Evolutionary conservation across 2,113 vertebrate genomes (phyloP).

Genomic region (Embiotoca jacksoni): DNA sequence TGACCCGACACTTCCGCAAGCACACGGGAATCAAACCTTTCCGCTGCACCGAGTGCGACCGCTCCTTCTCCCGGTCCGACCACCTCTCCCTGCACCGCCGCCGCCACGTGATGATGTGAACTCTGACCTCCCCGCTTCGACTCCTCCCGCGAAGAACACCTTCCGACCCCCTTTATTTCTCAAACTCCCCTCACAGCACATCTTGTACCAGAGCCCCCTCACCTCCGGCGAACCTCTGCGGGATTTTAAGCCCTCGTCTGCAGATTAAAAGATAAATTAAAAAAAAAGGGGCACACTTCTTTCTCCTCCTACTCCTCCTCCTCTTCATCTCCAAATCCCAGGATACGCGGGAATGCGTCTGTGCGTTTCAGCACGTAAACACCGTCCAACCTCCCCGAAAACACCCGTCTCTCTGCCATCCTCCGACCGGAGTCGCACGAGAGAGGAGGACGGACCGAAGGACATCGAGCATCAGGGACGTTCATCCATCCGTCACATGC

Average conservation of each 20-base stretch:
- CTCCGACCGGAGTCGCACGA: conserved; percentile 5
- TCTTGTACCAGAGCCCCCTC: conserved; percentile 39
- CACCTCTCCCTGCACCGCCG: conserved; percentile 96
- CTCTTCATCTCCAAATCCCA: conserved; percentile 28
- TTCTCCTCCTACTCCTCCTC: neutral
- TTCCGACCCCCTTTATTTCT: conserved; percentile 13
- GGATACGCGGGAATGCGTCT: conserved; percentile 41
- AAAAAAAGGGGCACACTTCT: no score
- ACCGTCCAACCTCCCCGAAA: conserved; percentile 23
- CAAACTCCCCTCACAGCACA: conserved; percentile 49
- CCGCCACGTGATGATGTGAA: conserved; percentile 97
- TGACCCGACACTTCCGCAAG: conserved; percentile 97
- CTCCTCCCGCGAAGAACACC: neutral
- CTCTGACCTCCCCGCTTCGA: neutral
- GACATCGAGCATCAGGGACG: conserved; percentile 36
- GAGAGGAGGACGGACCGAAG: conserved; percentile 17
- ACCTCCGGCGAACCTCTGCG: conserved; percentile 11
- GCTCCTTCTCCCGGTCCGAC: conserved; percentile 97
- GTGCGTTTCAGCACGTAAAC: conserved; percentile 17
- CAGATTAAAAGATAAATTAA: neutral
- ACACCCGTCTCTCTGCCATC: neutral
- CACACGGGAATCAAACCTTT: conserved; percentile 99
- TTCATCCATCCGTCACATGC: conserved; percentile 38
- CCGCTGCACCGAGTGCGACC: conserved; percentile 95
- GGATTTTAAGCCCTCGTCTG: conserved; percentile 23